Evolutionary conservation across 2,797 vertebrate species (phyloP).

Genomic region (Neoniphon sammara): DNA sequence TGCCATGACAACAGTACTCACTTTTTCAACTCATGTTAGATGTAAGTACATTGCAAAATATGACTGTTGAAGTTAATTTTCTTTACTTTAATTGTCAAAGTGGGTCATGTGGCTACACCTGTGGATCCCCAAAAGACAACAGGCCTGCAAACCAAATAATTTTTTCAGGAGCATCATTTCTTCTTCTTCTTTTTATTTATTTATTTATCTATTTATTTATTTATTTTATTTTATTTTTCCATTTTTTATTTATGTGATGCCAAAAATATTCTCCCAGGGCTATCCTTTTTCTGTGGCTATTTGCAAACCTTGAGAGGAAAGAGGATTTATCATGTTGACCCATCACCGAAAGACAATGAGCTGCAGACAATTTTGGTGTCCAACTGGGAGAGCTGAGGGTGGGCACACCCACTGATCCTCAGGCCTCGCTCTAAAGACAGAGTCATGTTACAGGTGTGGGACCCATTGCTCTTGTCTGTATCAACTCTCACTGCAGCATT

Average conservation of each 20-base stretch:
- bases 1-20: background rate
- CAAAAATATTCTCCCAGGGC: conserved; percentile 76
- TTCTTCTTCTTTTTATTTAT: conserved; percentile 57
- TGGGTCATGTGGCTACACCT: conserved; percentile 11
- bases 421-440: conserved; percentile 64
- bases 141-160: conserved; percentile 37
- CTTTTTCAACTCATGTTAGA: background rate
- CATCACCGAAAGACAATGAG: conserved; percentile 78
- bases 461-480: conserved; percentile 68
- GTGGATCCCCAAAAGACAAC: conserved; percentile 3
- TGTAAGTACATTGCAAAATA: background rate
- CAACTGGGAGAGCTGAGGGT: conserved; percentile 60
- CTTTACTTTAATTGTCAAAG: conserved; percentile 1
- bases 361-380: conserved; percentile 62
- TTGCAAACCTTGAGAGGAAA: conserved; percentile 64
- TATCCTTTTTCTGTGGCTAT: conserved; percentile 73
- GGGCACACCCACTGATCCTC: conserved; percentile 66
- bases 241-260: conserved; percentile 77
- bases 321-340: conserved; percentile 78
- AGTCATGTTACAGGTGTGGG: conserved; percentile 77
- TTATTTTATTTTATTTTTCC: conserved; percentile 52
- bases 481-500: conserved; percentile 53
- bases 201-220: conserved; percentile 67
- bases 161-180: conserved; percentile 57
- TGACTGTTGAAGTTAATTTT: background rate